These are phyloP conservation scores for Bombus pyrosoma DNA, from an alignment of 1,140 invertebrate genomes.

Conservation along the genomic window DNA sequence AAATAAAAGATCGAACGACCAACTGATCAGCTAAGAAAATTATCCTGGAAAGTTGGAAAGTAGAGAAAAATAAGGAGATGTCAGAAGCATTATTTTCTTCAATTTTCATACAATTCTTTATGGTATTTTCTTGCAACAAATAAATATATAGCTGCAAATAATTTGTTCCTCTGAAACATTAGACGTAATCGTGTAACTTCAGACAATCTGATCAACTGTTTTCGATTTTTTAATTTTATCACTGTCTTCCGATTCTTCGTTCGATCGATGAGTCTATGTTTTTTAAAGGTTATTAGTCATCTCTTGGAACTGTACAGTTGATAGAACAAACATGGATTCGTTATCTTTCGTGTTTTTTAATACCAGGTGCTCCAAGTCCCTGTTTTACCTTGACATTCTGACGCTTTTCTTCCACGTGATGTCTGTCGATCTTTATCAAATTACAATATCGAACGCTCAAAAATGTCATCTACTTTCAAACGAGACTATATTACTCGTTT, in stretches of 20 bases:
- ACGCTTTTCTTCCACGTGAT: background rate
- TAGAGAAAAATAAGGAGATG: background rate
- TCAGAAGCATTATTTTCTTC: background rate
- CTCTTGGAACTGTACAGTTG: background rate
- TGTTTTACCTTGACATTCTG: background rate
- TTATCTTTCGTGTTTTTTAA: background rate
- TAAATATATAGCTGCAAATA: background rate
- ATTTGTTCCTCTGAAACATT: background rate
- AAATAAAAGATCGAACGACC: background rate
- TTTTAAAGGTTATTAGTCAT: background rate
- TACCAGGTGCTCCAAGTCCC: background rate
- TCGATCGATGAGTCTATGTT: background rate
- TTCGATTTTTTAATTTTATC: too few species aligned
- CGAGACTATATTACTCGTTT: background rate
- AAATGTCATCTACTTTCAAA: background rate
- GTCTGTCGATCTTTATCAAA: background rate
- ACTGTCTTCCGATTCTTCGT: background rate
- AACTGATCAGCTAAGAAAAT: background rate
- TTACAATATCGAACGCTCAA: background rate
- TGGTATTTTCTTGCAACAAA: background rate
- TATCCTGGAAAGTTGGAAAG: accelerated
- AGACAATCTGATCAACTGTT: too few species aligned
- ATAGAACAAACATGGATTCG: background rate
- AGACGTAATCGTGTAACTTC: background rate
- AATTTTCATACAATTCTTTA: background rate